These are phyloP conservation scores for Micromesistius poutassou DNA, from an alignment of 2,797 vertebrate species.

Conservation along the genomic window DNA sequence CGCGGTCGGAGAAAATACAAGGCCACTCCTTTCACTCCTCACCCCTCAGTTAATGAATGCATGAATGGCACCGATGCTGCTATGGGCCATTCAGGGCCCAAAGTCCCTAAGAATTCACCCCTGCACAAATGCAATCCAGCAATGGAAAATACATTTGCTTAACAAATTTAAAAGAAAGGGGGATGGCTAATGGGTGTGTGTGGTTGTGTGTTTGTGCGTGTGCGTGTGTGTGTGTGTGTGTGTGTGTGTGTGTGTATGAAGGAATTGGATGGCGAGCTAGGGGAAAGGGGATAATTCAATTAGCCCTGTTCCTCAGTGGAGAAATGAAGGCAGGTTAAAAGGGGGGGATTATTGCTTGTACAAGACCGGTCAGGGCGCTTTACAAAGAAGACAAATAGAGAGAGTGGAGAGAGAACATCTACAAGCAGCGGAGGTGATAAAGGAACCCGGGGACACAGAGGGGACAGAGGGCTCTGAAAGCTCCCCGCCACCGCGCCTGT, in stretches of 20 bases:
- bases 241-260: slow-evolving; percentile 36
- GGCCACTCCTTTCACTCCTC: slow-evolving; percentile 90
- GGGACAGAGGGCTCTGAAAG: slow-evolving; percentile 66
- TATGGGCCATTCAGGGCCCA: slow-evolving; percentile 94
- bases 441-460: slow-evolving; percentile 50
- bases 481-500: slow-evolving; percentile 49
- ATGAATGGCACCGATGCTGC: slow-evolving; percentile 92
- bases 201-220: slow-evolving; percentile 36
- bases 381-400: slow-evolving; percentile 88
- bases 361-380: slow-evolving; percentile 80
- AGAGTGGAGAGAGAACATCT: slow-evolving; percentile 82
- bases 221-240: slow-evolving; percentile 26
- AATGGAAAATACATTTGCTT: slow-evolving; percentile 98
- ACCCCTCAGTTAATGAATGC: slow-evolving; percentile 91
- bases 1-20: slow-evolving; percentile 88
- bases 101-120: slow-evolving; percentile 87
- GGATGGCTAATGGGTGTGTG: slow-evolving; percentile 64
- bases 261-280: background rate
- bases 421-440: slow-evolving; percentile 68
- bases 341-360: slow-evolving; percentile 92
- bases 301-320: slow-evolving; percentile 80
- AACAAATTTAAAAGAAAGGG: slow-evolving; percentile 98
- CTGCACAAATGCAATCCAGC: slow-evolving; percentile 93
- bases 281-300: slow-evolving; percentile 92
- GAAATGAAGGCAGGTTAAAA: slow-evolving; percentile 84